Conservation (phyloP, 2,797 vertebrate species). For the Etheostoma nigrum region DNA sequence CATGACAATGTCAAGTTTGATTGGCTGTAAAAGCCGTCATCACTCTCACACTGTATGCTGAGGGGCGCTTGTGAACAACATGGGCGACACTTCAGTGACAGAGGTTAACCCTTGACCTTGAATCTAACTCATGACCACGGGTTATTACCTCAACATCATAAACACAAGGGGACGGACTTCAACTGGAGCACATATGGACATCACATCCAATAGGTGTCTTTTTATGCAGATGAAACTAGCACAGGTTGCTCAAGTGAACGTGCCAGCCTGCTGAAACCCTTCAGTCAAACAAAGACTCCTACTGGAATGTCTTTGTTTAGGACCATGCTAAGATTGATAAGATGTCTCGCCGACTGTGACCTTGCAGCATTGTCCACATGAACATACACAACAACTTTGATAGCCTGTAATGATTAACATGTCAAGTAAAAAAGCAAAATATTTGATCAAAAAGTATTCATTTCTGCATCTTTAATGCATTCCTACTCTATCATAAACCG, state of each 20-base stretch:
- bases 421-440: neutral
- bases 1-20: neutral
- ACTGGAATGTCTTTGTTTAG: conserved; percentile 41
- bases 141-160: conserved; percentile 1
- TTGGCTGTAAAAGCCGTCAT: neutral
- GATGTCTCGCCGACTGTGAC: conserved; percentile 36
- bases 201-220: neutral
- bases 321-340: conserved; percentile 30
- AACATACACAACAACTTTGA: neutral
- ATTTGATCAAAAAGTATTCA: neutral
- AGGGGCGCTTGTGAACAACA: conserved; percentile 13
- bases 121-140: conserved; percentile 4
- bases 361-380: conserved; percentile 43
- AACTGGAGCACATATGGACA: neutral
- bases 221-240: neutral
- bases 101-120: conserved; percentile 54
- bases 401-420: no score
- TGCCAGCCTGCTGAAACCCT: neutral
- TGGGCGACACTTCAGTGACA: neutral
- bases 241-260: neutral
- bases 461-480: no score
- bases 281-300: conserved; percentile 44
- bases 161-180: conserved; percentile 11
- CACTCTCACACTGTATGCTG: neutral
- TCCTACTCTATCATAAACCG: neutral